Percentiles rank a stretch among this genome's conserved stretches.
Evolutionary conservation across 2,888 invertebrate species (phyloP).

Genomic region (Meghimatium bilineatum): DNA sequence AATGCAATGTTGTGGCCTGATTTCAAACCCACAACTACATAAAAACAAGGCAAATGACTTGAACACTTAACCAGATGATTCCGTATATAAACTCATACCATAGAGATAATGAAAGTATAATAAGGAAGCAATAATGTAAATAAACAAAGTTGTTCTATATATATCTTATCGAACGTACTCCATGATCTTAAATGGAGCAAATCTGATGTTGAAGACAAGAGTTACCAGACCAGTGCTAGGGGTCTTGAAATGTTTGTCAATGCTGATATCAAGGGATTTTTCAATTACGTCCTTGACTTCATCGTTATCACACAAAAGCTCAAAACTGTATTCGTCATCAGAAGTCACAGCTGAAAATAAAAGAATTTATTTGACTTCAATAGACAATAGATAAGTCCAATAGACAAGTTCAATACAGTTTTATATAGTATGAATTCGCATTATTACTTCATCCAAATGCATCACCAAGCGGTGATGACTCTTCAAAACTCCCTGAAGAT

Average conservation of each 20-base stretch:
- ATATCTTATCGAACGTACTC: constrained; percentile 57
- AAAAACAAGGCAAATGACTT: too few species aligned
- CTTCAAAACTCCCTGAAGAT: too few species aligned
- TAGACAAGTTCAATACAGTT: too few species aligned
- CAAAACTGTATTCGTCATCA: constrained; percentile 72
- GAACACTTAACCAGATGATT: too few species aligned
- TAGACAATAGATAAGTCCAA: too few species aligned
- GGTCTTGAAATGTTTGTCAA: constrained; percentile 71
- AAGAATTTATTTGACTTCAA: too few species aligned
- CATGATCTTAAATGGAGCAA: constrained; percentile 73
- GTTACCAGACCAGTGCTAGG: constrained; percentile 71
- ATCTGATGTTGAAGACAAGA: constrained; percentile 74
- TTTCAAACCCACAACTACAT: too few species aligned
- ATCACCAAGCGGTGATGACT: too few species aligned
- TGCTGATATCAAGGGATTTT: constrained; percentile 67
- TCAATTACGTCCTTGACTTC: constrained; percentile 62
- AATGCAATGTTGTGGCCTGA: too few species aligned
- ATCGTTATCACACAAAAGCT: constrained; percentile 60
- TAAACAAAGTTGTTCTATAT: background rate
- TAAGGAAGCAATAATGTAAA: background rate
- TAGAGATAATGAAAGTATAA: background rate
- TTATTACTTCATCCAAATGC: too few species aligned
- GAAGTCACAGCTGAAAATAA: constrained; percentile 67
- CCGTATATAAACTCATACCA: background rate
- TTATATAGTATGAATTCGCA: too few species aligned